A percentile compares a stretch with the other conserved stretches of the same genome.
These are phyloP conservation scores for Caenorhabditis panamensis DNA, from an alignment of 2,888 invertebrate species.

Conservation along the genomic window DNA sequence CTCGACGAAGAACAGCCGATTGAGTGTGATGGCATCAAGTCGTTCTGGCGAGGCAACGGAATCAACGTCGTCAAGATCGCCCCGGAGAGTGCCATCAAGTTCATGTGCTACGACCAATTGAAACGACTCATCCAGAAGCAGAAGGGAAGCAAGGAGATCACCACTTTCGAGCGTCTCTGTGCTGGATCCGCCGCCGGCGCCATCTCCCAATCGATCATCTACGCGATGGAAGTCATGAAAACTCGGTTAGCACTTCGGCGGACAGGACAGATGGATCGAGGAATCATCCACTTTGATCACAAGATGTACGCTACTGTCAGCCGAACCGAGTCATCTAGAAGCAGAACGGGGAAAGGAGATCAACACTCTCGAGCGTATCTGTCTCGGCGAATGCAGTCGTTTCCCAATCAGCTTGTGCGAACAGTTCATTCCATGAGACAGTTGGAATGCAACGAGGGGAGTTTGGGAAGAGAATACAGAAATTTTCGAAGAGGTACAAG, in stretches of 20 bases:
- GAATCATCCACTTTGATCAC: constrained; percentile 91
- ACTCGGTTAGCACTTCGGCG: constrained; percentile 94
- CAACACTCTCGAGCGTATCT: too few relatives aligned
- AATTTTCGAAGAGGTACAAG: neutral
- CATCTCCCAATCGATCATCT: constrained; percentile 95
- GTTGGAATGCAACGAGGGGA: neutral
- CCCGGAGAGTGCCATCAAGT: constrained; percentile 97
- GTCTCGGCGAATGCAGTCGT: neutral
- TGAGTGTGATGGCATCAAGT: constrained; percentile 85
- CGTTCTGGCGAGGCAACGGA: constrained; percentile 97
- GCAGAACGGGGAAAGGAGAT: too few relatives aligned
- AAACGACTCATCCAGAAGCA: constrained; percentile 89
- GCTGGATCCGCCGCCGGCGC: constrained; percentile 96
- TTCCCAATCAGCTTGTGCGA: constrained; percentile 9
- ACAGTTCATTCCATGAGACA: constrained; percentile 14
- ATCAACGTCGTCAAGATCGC: constrained; percentile 98
- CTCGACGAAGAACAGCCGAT: constrained; percentile 83
- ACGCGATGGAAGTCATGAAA: constrained; percentile 96
- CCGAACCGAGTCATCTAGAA: too few relatives aligned
- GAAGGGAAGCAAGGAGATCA: constrained; percentile 86
- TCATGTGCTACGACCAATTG: constrained; percentile 93
- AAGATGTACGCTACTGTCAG: constrained; percentile 94
- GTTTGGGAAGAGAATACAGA: neutral
- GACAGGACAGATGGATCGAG: constrained; percentile 91
- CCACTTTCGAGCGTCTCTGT: constrained; percentile 91